A percentile compares a stretch with the other conserved stretches of the same genome.
These are phyloP conservation scores for Holacanthus passer DNA, from an alignment of 2,113 vertebrate genomes.

Conservation along the genomic window DNA sequence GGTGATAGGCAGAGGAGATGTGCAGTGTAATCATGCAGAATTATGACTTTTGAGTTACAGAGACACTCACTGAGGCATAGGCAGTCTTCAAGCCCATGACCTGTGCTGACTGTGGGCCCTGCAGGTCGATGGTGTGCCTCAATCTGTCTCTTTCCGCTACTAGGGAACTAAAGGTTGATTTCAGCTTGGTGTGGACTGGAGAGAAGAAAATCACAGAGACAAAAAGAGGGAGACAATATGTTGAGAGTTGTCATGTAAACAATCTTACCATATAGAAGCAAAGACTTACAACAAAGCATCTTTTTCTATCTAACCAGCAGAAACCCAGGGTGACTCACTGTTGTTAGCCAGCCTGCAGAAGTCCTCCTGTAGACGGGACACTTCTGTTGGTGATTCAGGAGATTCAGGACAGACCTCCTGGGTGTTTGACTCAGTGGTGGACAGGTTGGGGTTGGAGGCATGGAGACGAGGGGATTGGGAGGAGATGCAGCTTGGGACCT, in stretches of 20 bases:
- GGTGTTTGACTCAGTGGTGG: conserved; percentile 88
- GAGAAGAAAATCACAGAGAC: conserved; percentile 37
- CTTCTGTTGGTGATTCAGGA: conserved; percentile 91
- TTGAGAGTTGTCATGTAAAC: conserved; percentile 71
- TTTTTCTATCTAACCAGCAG: neutral
- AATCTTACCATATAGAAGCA: conserved; percentile 20
- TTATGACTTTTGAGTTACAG: neutral
- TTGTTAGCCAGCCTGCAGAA: conserved; percentile 94
- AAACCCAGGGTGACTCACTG: conserved; percentile 84
- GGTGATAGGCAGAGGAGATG: neutral
- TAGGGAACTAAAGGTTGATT: conserved; percentile 90
- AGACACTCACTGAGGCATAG: conserved; percentile 87
- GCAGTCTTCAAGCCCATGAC: conserved; percentile 91
- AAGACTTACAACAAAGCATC: conserved; percentile 1
- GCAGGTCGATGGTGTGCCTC: conserved; percentile 90
- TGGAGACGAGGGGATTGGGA: conserved; percentile 89
- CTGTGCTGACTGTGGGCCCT: conserved; percentile 88
- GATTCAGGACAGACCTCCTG: conserved; percentile 90
- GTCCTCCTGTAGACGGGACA: conserved; percentile 93
- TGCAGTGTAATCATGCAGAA: neutral
- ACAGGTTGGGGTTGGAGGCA: conserved; percentile 96
- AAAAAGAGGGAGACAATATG: conserved; percentile 1
- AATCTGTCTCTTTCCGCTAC: conserved; percentile 90
- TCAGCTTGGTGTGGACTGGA: conserved; percentile 89
- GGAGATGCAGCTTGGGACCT: conserved; percentile 83